These are phyloP conservation scores for Emesis castigata DNA, from an alignment of 2,888 invertebrate genomes.

Conservation along the genomic window DNA sequence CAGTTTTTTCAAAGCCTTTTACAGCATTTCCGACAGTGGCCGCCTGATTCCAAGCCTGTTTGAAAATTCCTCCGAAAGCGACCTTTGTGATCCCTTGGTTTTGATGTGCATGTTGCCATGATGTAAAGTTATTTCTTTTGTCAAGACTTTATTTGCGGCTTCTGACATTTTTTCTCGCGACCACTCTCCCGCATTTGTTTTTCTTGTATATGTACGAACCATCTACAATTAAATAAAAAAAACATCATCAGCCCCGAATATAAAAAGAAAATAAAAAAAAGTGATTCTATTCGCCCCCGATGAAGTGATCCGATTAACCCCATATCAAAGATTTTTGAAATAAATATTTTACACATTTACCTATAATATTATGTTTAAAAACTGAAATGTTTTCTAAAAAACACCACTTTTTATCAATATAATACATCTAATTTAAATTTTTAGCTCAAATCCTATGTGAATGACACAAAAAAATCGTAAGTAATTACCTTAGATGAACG, in stretches of 20 bases:
- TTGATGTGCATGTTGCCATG: background rate
- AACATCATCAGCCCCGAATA: no score
- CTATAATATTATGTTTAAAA: background rate
- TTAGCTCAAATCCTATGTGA: no score
- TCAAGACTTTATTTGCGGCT: slow-evolving; percentile 17
- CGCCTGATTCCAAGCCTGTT: slow-evolving; percentile 32
- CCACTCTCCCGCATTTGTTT: slow-evolving; percentile 32
- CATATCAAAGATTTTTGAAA: background rate
- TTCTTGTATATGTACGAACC: slow-evolving; percentile 41
- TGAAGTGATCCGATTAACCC: background rate
- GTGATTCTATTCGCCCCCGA: no score
- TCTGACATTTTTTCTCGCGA: slow-evolving; percentile 30
- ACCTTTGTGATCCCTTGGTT: background rate
- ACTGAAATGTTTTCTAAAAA: background rate
- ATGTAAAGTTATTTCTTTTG: background rate
- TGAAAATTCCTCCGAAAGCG: background rate
- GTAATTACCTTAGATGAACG: no score
- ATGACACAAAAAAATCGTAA: no score
- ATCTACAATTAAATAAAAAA: background rate
- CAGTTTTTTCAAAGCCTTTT: slow-evolving; percentile 36
- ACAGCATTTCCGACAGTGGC: slow-evolving; percentile 37
- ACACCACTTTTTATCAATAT: background rate
- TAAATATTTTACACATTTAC: background rate
- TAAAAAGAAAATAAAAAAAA: no score
- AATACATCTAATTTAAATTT: background rate